Base-by-base conservation (phyloP, 2,888 invertebrate genomes). In the Halictus ligatus region DNA sequence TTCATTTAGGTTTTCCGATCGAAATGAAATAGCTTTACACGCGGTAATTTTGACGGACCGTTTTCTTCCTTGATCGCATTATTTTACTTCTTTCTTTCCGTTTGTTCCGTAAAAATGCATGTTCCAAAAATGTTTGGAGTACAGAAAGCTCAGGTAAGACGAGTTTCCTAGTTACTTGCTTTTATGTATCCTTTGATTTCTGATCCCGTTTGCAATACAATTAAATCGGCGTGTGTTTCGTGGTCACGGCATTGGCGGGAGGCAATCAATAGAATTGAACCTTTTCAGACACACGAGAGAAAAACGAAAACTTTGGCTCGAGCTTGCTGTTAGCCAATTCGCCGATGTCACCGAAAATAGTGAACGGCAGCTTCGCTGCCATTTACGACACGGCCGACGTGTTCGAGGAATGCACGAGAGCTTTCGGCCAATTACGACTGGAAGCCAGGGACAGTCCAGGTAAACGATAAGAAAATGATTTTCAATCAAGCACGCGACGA, bases 271-370 rank as follows among this genome's bases (percentile, higher is more conserved):
- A 6, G 0, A 15, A 15, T 29, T 5, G 0, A 12, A n/a, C 50
- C 71, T 90, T 95, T 95, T 80, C 94, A 97, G 98, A 98, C 95
- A 98, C 98, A 1, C 97, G 97, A 89, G 97, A 97, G 93, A 96
- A 97, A 90, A 98, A 98, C 93, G 98, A 98, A 78, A 97, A 98
- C 60, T 99, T 99, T 92, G 99, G 99, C 60, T 98, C 99, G 73
- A 99, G 99, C 93, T 96, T 99, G 2, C 96, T 99, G 43, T 96
- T 99, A 75, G 98, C 99, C 76, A 99, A 99, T 95, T 98, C 98
- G 3, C 99, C 99, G 1, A 98, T 98, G 97, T 99, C 99, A 8
- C 99, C 99, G 0, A 99, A 99, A 96, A 98, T 99, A 77, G 98
- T 99, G 5, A 98, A 99, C 92, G 99, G 98, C 6, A 98, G 98